Conservation (phyloP, 2,888 invertebrate species). For the Myathropa florea region DNA sequence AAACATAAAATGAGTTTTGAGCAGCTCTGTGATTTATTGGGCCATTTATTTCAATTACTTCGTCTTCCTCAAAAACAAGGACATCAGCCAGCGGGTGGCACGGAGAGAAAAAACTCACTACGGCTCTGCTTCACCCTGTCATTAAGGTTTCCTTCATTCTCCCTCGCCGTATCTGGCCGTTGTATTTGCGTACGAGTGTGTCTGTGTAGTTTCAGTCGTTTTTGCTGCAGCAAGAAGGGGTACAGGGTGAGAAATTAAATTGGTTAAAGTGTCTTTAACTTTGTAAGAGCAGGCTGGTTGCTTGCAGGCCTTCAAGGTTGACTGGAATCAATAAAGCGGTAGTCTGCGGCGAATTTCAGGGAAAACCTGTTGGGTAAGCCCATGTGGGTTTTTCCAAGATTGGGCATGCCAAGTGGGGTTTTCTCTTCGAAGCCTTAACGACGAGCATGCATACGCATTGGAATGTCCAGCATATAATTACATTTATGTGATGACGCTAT, state of each 20-base stretch:
- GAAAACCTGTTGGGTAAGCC: background rate
- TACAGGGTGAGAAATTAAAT: background rate
- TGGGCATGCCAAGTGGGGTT: background rate
- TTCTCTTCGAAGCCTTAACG: background rate
- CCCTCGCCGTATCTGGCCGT: background rate
- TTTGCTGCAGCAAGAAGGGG: slow-evolving; percentile 11
- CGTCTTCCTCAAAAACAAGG: slow-evolving; percentile 17
- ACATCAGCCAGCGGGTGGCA: background rate
- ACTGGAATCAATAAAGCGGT: background rate
- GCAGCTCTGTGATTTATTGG: slow-evolving; percentile 69
- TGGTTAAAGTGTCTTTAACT: background rate
- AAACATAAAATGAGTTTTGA: slow-evolving; percentile 69
- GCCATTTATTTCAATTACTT: slow-evolving; percentile 69
- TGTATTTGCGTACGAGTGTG: background rate
- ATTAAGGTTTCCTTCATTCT: background rate
- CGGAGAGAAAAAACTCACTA: background rate
- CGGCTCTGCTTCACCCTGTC: background rate
- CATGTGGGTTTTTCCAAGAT: background rate
- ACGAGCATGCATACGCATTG: background rate
- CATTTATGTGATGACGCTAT: background rate
- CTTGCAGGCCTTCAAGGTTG: background rate
- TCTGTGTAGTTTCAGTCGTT: background rate
- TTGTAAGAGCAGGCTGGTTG: background rate
- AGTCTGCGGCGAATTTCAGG: background rate
- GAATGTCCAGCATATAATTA: background rate